Conservation (phyloP, 2,888 invertebrate genomes). For the Nineta flava region DNA sequence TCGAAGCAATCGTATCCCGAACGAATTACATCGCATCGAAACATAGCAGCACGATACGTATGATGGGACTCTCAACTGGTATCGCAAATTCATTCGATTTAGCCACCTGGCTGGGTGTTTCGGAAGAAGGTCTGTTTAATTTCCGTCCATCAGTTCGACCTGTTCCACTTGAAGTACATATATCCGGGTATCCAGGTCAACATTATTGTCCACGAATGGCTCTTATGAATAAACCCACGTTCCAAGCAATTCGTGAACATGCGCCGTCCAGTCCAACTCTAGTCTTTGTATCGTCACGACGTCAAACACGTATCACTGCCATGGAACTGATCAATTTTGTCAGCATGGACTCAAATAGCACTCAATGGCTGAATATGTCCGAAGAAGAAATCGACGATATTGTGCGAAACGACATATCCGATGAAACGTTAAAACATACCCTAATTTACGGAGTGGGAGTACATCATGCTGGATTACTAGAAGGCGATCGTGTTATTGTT, state of each 20-base stretch:
- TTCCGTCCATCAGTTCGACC: conserved; percentile 96
- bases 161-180: conserved; percentile 80
- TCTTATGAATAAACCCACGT: conserved; percentile 97
- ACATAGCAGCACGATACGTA: conserved; percentile 64
- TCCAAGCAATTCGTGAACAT: conserved; percentile 85
- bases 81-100: conserved; percentile 94
- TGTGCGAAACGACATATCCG: conserved; percentile 48
- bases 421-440: conserved; percentile 82
- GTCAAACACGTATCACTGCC: conserved; percentile 94
- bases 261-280: conserved; percentile 83
- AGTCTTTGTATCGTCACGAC: conserved; percentile 88
- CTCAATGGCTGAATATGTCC: conserved; percentile 80
- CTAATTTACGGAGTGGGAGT: conserved; percentile 95
- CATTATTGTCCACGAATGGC: conserved; percentile 99
- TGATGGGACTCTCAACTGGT: conserved; percentile 69
- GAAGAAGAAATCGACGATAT: conserved; percentile 75
- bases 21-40: conserved; percentile 92
- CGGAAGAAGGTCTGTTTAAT: conserved; percentile 83
- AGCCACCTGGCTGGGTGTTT: conserved; percentile 91
- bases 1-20: conserved; percentile 96
- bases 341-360: conserved; percentile 3
- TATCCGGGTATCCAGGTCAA: conserved; percentile 86
- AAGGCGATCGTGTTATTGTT: conserved; percentile 75
- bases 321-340: conserved; percentile 84
- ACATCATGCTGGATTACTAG: conserved; percentile 95